Evolutionary conservation across 37 sponge, comb jelly and placozoan species (phyloP), one percentile per base, ranked within the genome.

Genomic region (Bolinopsis microptera): DNA sequence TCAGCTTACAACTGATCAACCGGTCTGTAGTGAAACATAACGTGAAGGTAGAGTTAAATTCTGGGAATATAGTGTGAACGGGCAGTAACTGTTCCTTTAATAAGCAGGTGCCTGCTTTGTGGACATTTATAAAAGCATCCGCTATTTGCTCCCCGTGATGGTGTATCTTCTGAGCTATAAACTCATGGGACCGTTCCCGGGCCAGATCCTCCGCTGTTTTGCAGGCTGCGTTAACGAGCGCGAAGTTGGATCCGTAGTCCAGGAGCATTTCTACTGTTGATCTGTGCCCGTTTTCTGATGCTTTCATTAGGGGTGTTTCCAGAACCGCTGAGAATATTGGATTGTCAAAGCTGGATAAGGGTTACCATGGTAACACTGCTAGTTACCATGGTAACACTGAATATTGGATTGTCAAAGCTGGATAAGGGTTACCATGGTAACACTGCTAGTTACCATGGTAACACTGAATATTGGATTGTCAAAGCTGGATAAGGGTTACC

Each of bases 181-280:
- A 86, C 90, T 86, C 90, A 30, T 86, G 90, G 13, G 18, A 30
- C 0, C 26, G 90, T 40, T 86, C 90, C 40, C 90, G 41, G 9
- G 90, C 90, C 30, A 86, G 61, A 28, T 86, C 90, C 61, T 41
- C 90, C 1, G 90, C 90, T n/a, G 90, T 86, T n/a, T 41, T 39
- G 36, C 61, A 86, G 25, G 90, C 8, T 0, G 90, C 90, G 61
- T 86, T 86, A 40, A 86, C 90, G 48, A 86, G 90, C n/a, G 90
- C 38, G 41, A 86, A 41, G 61, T 86, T 86, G 61, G 90, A 39
- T 3, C 90, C 90, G 90, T 86, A 86, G 61, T 86, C 90, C 27
- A 86, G 90, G 48, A 86, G 90, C 90, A 86, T 86, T 38, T 86
- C 90, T 16, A 86, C 90, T 23, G 90, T 86, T 9, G 41, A 86